These are phyloP conservation scores for Marmota flaviventris DNA, from an alignment of 2,113 vertebrate species.

Conservation along the genomic window DNA sequence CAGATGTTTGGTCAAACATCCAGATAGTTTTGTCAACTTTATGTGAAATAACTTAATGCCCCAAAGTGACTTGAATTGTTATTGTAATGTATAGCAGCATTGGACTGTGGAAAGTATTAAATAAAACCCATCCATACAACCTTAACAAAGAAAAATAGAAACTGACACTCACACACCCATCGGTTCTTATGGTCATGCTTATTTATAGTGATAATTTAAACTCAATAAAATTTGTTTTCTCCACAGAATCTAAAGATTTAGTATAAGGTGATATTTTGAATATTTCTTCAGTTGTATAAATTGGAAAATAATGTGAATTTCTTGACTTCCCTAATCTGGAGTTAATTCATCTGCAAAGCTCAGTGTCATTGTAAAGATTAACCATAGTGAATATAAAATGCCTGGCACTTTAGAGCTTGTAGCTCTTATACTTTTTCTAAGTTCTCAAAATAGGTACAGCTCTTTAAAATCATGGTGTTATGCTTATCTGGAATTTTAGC, in stretches of 20 bases:
- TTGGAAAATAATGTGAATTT: not conserved
- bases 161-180: not conserved
- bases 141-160: not conserved
- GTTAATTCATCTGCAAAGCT: not conserved
- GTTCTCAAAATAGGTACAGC: not conserved
- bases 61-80: not conserved
- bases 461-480: not conserved
- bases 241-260: not conserved
- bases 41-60: not conserved
- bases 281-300: not conserved
- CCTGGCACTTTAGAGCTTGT: not conserved
- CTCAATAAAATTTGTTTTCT: not conserved
- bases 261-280: not conserved
- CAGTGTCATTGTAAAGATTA: not conserved
- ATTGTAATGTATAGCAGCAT: not conserved
- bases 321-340: not conserved
- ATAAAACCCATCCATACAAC: not conserved
- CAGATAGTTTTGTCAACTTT: constrained; percentile 45
- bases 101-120: not conserved
- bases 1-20: constrained; percentile 36
- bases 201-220: constrained; percentile 16
- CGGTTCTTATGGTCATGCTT: not conserved
- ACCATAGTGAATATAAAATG: not conserved
- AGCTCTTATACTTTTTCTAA: constrained; percentile 21
- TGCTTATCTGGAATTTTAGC: not conserved